Conservation (phyloP, 2,113 vertebrate species). For the Tragelaphus imberbis region DNA sequence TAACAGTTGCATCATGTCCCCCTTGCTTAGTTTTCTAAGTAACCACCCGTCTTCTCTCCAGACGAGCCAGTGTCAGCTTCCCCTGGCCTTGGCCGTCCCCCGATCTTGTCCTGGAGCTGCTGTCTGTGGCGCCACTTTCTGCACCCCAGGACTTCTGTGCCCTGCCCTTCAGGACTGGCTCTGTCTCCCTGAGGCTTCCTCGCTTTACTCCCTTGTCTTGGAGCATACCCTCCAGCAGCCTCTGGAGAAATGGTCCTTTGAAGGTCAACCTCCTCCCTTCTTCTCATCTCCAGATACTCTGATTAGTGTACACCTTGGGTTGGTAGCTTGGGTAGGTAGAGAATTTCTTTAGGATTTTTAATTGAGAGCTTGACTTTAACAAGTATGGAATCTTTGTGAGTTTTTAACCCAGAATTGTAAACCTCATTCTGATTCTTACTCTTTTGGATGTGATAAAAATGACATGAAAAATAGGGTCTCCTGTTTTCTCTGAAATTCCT, state of each 20-base stretch:
- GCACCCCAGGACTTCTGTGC: not conserved
- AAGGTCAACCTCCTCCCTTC: not conserved
- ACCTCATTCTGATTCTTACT: not conserved
- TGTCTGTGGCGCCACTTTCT: rapidly evolving
- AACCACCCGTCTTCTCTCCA: not conserved
- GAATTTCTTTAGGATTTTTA: not conserved
- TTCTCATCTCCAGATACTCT: no score
- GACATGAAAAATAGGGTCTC: not conserved
- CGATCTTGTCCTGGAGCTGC: rapidly evolving
- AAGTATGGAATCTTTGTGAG: not conserved
- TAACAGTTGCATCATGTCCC: rapidly evolving
- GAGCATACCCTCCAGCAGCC: not conserved
- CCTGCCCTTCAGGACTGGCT: rapidly evolving
- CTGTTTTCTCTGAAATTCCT: not conserved
- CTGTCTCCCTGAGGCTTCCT: not conserved
- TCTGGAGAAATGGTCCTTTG: not conserved
- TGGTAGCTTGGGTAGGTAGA: not conserved
- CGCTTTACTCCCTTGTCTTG: not conserved
- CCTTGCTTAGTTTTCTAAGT: not conserved
- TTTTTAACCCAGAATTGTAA: not conserved
- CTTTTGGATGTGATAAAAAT: not conserved
- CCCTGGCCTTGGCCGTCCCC: rapidly evolving
- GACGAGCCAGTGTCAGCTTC: rapidly evolving
- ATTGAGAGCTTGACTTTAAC: not conserved
- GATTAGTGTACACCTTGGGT: no score